Evolutionary conservation across 2,888 invertebrate genomes (phyloP).

Genomic region (Eupithecia centaureata): DNA sequence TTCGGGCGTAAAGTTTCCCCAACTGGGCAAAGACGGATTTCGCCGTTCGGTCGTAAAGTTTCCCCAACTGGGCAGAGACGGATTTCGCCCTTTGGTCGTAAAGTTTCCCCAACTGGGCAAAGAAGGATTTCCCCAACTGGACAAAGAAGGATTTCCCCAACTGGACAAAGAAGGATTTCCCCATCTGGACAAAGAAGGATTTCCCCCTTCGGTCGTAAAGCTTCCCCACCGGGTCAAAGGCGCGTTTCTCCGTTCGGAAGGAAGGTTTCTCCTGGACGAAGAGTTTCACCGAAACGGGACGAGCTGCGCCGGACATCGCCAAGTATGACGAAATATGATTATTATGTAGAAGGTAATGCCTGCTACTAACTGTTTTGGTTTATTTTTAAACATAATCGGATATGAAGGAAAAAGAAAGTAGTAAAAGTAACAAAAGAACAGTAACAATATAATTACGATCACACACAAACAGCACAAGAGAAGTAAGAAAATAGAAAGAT

Average conservation of each 20-base stretch:
- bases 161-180: conserved; percentile 23
- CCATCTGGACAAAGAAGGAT: conserved; percentile 25
- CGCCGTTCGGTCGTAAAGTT: conserved; percentile 33
- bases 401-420: too few relatives aligned
- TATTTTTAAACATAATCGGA: too few relatives aligned
- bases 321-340: conserved; percentile 38
- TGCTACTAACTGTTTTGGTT: conserved; percentile 16
- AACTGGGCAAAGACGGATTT: conserved; percentile 33
- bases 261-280: conserved; percentile 39
- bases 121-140: conserved; percentile 29
- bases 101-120: conserved; percentile 24
- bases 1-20: conserved; percentile 9
- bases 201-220: conserved; percentile 39
- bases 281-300: conserved; percentile 15
- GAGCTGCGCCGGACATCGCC: conserved; percentile 43
- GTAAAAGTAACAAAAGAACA: too few relatives aligned
- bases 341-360: conserved; percentile 35
- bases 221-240: conserved; percentile 30
- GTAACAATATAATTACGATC: too few relatives aligned
- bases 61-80: conserved; percentile 36
- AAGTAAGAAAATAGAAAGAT: too few relatives aligned
- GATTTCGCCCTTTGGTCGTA: conserved; percentile 8
- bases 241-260: conserved; percentile 32
- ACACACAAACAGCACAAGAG: too few relatives aligned
- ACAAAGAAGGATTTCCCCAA: conserved; percentile 29